Evolutionary conservation across 2,797 vertebrate genomes (phyloP).

Genomic region (Lepus townsendii): DNA sequence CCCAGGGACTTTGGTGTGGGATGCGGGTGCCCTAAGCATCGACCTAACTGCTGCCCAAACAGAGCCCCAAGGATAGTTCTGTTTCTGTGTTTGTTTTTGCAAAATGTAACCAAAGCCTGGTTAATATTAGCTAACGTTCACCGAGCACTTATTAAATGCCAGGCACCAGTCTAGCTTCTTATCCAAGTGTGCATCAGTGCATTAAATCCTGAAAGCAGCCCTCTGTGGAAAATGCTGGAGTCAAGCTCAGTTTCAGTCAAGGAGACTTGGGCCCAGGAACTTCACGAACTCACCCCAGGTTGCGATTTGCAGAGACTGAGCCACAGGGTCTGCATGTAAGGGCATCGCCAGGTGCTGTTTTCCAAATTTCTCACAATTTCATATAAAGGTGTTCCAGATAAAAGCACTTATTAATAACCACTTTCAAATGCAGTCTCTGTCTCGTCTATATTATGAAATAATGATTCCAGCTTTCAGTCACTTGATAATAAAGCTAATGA

Average conservation of each 20-base stretch:
- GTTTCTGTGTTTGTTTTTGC: neutral
- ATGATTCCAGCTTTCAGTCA: neutral
- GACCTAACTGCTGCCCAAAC: no score
- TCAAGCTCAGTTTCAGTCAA: neutral
- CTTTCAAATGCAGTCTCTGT: neutral
- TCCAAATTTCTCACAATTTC: neutral
- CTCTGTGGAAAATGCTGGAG: neutral
- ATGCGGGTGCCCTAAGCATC: no score
- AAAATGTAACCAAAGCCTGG: slow-evolving; percentile 26
- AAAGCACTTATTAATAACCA: slow-evolving; percentile 4
- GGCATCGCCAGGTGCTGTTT: neutral
- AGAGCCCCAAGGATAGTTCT: neutral
- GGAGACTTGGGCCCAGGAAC: neutral
- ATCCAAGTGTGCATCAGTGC: neutral
- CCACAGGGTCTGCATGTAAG: neutral
- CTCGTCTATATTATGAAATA: slow-evolving; percentile 41
- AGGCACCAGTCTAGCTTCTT: neutral
- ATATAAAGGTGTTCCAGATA: neutral
- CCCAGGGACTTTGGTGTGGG: no score
- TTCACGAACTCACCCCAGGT: neutral
- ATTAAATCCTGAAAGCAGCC: slow-evolving; percentile 7
- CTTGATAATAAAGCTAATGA: slow-evolving; percentile 17
- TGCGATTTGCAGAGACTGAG: neutral
- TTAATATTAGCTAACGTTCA: slow-evolving; percentile 38
- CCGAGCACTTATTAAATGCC: neutral